Percentiles rank a stretch among this genome's conserved stretches.
Conservation (phyloP, 1,140 invertebrate genomes). For the Dicyema japonicum region DNA sequence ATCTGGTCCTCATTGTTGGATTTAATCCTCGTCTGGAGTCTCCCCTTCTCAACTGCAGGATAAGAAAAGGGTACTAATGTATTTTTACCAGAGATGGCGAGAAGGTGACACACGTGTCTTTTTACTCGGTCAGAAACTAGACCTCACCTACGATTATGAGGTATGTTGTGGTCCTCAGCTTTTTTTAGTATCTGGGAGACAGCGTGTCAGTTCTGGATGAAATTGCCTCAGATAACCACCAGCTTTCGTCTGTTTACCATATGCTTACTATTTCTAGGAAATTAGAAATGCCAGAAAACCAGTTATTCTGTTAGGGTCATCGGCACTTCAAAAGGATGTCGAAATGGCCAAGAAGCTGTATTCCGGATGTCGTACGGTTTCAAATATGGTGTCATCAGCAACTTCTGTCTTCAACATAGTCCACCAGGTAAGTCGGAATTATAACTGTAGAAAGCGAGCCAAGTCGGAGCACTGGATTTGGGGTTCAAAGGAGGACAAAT, state of each 20-base stretch:
- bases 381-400: constrained; percentile 8
- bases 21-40: constrained; percentile 89
- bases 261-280: constrained; percentile 15
- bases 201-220: constrained; percentile 34
- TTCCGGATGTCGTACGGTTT: constrained; percentile 12
- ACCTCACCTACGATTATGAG: constrained; percentile 66
- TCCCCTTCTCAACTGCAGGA: constrained; percentile 67
- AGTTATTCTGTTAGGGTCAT: constrained; percentile 56
- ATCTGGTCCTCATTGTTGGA: constrained; percentile 60
- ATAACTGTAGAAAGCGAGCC: constrained; percentile 19
- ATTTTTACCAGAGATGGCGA: constrained; percentile 18
- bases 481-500: constrained; percentile 51
- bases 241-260: neutral
- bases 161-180: constrained; percentile 20
- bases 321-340: constrained; percentile 40
- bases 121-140: constrained; percentile 52
- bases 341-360: constrained; percentile 38
- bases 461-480: constrained; percentile 73
- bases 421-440: constrained; percentile 37
- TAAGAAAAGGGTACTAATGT: constrained; percentile 44
- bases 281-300: constrained; percentile 47
- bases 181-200: constrained; percentile 36
- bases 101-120: constrained; percentile 26
- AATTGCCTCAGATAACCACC: constrained; percentile 20
- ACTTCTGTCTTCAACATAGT: constrained; percentile 61